Percentiles rank a stretch among this genome's conserved stretches.
These are phyloP conservation scores for Harpagifer antarcticus DNA, from an alignment of 2,797 vertebrate genomes.

Conservation along the genomic window DNA sequence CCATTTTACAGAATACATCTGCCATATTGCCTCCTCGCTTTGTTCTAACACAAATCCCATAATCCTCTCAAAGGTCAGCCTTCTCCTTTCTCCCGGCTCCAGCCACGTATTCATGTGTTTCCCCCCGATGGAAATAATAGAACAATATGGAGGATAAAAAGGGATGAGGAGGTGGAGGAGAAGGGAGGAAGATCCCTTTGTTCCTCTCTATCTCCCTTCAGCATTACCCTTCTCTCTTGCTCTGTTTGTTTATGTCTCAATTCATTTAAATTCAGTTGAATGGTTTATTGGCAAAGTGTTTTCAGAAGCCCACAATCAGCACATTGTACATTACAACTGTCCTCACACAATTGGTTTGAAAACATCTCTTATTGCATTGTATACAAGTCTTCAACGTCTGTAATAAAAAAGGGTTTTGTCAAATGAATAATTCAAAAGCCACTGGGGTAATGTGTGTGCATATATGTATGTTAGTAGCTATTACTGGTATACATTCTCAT, in stretches of 20 bases:
- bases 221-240: constrained; percentile 15
- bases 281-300: constrained; percentile 45
- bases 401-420: background rate
- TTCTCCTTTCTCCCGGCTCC: constrained; percentile 41
- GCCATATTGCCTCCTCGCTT: constrained; percentile 69
- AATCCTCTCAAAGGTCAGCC: constrained; percentile 78
- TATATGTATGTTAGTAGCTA: background rate
- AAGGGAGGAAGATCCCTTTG: constrained; percentile 45
- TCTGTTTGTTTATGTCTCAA: constrained; percentile 38
- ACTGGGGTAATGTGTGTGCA: background rate
- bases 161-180: constrained; percentile 46
- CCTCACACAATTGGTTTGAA: constrained; percentile 2
- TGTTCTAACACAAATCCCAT: constrained; percentile 78
- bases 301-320: constrained; percentile 38
- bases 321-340: constrained; percentile 12
- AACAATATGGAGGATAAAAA: constrained; percentile 62
- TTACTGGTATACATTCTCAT: too few species aligned
- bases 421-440: constrained; percentile 25
- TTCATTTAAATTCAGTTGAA: constrained; percentile 49
- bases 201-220: constrained; percentile 50
- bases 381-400: constrained; percentile 21
- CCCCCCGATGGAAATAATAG: constrained; percentile 48
- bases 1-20: constrained; percentile 63
- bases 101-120: constrained; percentile 50
- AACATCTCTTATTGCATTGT: constrained; percentile 1